A percentile compares a stretch with the other conserved stretches of the same genome.
phyloP scores from a whole-genome alignment of 2,113 vertebrate species.

The Triplophysa rosa region DNA sequence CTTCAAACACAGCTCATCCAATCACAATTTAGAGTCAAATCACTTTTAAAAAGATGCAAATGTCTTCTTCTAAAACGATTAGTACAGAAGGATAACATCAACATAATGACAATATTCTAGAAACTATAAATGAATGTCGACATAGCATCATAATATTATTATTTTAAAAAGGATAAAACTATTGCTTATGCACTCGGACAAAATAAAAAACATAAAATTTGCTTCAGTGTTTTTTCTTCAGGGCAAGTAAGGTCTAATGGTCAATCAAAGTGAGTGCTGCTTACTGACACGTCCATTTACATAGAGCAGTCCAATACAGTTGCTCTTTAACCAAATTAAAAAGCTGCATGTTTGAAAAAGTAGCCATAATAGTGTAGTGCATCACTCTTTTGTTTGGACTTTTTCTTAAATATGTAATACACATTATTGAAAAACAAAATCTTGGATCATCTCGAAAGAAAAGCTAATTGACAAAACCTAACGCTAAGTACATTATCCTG shows the following conservation, averaged over 20 bases:
- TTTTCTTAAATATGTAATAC: not conserved
- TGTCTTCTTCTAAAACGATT: too few species aligned
- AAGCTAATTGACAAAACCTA: not conserved
- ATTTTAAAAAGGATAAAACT: not conserved
- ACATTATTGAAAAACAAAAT: not conserved
- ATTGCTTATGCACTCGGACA: not conserved
- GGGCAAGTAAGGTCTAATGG: constrained; percentile 30
- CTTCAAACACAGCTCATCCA: too few species aligned
- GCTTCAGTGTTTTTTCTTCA: not conserved
- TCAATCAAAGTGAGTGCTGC: constrained; percentile 6
- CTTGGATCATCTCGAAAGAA: not conserved
- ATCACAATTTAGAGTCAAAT: too few species aligned
- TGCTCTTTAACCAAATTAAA: constrained; percentile 18
- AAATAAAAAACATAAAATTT: constrained; percentile 7
- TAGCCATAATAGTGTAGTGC: constrained; percentile 3
- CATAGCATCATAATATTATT: not conserved
- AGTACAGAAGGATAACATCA: not conserved
- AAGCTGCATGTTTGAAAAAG: constrained; percentile 9
- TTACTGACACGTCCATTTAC: constrained; percentile 24
- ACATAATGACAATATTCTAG: not conserved
- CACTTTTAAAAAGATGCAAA: too few species aligned
- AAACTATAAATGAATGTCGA: constrained; percentile 3
- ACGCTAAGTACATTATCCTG: not conserved
- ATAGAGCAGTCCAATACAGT: constrained; percentile 4
- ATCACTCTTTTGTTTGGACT: constrained; percentile 3